Percentiles rank a stretch among this genome's conserved stretches.
Conservation (phyloP, 2,888 invertebrate genomes). For the Bedellia somnulentella region DNA sequence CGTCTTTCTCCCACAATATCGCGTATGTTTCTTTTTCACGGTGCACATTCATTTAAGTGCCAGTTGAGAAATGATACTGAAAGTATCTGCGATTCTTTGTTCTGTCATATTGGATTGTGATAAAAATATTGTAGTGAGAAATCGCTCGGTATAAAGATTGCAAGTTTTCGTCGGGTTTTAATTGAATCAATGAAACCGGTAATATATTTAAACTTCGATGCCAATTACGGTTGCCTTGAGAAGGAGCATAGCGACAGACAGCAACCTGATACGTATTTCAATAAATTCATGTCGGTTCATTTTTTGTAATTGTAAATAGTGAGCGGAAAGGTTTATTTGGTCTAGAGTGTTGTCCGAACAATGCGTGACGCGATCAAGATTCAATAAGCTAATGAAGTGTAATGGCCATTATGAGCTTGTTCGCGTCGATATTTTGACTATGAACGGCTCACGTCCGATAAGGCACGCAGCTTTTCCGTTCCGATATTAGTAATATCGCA, state of each 20-base stretch:
- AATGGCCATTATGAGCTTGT: slow-evolving; percentile 8
- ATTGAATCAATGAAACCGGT: background rate
- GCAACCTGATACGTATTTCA: background rate
- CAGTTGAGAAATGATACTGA: too few species aligned
- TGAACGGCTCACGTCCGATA: slow-evolving; percentile 45
- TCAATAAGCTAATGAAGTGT: slow-evolving; percentile 44
- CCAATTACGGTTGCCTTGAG: too few species aligned
- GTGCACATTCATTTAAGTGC: slow-evolving; percentile 15
- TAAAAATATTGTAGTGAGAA: too few species aligned
- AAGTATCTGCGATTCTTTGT: too few species aligned
- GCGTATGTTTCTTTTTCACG: slow-evolving; percentile 21
- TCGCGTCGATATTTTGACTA: slow-evolving; percentile 51
- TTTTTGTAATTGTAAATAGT: slow-evolving; percentile 9
- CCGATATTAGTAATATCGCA: too few species aligned
- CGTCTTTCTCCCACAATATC: slow-evolving; percentile 18
- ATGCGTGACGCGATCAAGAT: slow-evolving; percentile 35
- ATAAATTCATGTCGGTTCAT: background rate
- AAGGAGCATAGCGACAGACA: background rate
- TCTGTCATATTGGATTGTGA: too few species aligned
- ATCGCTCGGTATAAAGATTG: too few species aligned
- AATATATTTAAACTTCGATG: too few species aligned
- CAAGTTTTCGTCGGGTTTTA: too few species aligned
- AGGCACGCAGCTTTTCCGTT: slow-evolving; percentile 39
- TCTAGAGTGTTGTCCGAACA: slow-evolving; percentile 56
- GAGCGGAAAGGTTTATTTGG: slow-evolving; percentile 48